A percentile compares a stretch with the other conserved stretches of the same genome.
phyloP scores from a whole-genome alignment of 2,797 vertebrate genomes.

The Pipistrellus pipistrellus region DNA sequence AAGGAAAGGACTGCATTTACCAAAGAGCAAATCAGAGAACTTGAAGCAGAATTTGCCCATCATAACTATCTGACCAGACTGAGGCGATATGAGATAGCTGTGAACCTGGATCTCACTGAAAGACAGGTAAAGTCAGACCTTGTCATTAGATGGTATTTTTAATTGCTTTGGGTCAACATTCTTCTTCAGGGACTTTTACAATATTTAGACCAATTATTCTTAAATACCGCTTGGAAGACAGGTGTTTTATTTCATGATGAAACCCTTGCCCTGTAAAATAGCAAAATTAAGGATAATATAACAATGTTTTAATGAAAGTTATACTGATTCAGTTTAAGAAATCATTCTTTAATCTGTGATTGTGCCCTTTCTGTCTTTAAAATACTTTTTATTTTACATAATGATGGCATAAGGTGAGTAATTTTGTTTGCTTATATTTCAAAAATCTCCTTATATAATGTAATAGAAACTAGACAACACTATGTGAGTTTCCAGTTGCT shows the following conservation, averaged over 20 bases:
- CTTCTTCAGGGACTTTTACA: background rate
- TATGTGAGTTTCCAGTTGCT: background rate
- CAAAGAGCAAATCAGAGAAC: conserved; percentile 99
- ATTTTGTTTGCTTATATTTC: conserved; percentile 42
- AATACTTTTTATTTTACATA: conserved; percentile 34
- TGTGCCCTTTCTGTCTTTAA: background rate
- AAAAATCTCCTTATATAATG: conserved; percentile 29
- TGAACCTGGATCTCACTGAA: conserved; percentile 99
- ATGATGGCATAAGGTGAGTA: background rate
- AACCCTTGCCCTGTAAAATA: background rate
- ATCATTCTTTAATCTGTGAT: background rate
- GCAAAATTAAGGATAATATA: conserved; percentile 10
- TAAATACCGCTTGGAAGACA: background rate
- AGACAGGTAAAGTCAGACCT: conserved; percentile 94
- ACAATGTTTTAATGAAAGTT: background rate
- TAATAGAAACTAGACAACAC: background rate
- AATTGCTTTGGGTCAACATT: background rate
- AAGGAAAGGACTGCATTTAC: conserved; percentile 99
- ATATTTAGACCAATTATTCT: background rate
- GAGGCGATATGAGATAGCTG: conserved; percentile 98
- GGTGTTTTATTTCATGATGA: background rate
- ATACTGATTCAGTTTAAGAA: background rate
- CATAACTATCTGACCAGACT: conserved; percentile 99
- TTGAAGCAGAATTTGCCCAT: conserved; percentile 99
- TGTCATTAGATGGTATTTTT: background rate